These are phyloP conservation scores for Trichogramma evanescens DNA, from an alignment of 2,888 invertebrate species.

Conservation along the genomic window DNA sequence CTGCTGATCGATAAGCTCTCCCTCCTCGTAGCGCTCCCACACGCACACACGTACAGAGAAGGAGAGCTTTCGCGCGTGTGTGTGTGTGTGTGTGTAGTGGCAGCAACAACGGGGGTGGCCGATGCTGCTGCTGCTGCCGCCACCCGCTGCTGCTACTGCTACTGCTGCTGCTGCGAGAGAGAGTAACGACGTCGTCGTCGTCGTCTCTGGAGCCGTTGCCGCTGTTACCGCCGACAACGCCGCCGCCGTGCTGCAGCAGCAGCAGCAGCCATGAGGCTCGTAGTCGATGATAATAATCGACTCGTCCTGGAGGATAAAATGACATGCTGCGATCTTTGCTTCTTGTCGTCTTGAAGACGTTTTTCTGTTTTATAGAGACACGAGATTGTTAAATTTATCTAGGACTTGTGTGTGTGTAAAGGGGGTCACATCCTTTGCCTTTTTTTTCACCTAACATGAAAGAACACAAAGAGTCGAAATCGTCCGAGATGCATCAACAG, in stretches of 20 bases:
- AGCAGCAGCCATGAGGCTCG: too few relatives aligned
- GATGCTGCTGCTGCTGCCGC: constrained; percentile 10
- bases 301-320: too few relatives aligned
- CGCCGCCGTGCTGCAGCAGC: too few relatives aligned
- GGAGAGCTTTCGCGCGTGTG: not conserved
- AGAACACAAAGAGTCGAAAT: constrained; percentile 34
- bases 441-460: constrained; percentile 27
- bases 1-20: constrained; percentile 14
- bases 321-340: too few relatives aligned
- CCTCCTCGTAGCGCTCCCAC: not conserved
- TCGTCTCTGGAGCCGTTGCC: too few relatives aligned
- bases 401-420: not conserved
- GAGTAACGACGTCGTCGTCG: not conserved
- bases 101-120: constrained; percentile 12
- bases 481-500: constrained; percentile 1
- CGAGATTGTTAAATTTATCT: too few relatives aligned
- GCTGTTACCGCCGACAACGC: too few relatives aligned
- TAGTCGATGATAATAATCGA: too few relatives aligned
- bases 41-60: not conserved
- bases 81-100: not conserved
- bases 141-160: not conserved
- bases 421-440: too few relatives aligned
- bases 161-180: not conserved
- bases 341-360: too few relatives aligned
- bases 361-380: too few relatives aligned